Evolutionary conservation across 2,797 vertebrate species (phyloP).

Genomic region (Cheirogaleus major): DNA sequence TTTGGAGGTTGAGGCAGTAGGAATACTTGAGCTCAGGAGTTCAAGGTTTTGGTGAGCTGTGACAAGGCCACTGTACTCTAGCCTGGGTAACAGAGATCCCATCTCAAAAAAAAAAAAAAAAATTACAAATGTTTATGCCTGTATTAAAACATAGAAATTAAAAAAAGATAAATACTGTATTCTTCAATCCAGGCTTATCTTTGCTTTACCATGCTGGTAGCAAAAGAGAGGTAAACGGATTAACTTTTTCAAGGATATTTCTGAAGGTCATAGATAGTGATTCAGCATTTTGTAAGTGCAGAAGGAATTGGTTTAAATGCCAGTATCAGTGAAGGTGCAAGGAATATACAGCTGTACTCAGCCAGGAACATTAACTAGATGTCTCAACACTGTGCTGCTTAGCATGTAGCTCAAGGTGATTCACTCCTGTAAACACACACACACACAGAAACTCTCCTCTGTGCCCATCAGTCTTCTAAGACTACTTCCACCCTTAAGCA

Average conservation of each 20-base stretch:
- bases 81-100: no score
- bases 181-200: not conserved
- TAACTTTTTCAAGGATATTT: not conserved
- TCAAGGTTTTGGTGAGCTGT: no score
- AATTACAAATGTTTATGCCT: no score
- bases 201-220: not conserved
- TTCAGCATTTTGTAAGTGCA: not conserved
- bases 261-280: not conserved
- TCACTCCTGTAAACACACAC: not conserved
- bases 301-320: not conserved
- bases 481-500: not conserved
- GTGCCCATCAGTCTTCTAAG: not conserved
- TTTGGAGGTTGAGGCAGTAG: no score
- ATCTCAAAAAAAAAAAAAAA: no score
- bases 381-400: not conserved
- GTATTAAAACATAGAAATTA: no score
- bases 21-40: no score
- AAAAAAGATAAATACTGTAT: not conserved
- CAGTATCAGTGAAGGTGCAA: not conserved
- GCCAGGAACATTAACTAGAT: not conserved
- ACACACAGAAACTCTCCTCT: not conserved
- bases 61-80: no score
- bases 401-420: not conserved
- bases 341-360: not conserved
- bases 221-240: not conserved